phyloP scores from a whole-genome alignment of 1,140 invertebrate genomes.

The Chionoecetes opilio region DNA sequence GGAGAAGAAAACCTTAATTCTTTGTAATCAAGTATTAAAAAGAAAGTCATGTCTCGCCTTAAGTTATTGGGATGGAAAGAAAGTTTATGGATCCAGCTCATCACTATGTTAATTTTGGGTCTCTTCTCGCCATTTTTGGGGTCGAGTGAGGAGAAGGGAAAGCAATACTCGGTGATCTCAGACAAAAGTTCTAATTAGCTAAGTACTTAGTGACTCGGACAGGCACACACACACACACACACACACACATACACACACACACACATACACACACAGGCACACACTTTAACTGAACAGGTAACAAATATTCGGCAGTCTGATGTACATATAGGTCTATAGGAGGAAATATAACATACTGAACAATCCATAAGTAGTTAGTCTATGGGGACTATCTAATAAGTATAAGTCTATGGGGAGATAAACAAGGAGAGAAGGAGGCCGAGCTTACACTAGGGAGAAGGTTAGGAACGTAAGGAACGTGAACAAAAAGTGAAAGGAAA shows the following conservation, averaged over 20 bases:
- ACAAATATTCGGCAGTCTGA: no score
- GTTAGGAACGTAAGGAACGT: background rate
- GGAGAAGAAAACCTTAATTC: background rate
- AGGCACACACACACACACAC: background rate
- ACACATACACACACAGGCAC: no score
- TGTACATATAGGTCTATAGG: no score
- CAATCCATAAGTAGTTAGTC: no score
- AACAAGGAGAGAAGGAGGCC: no score
- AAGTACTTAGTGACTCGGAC: background rate
- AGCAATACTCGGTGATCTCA: background rate
- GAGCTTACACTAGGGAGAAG: no score
- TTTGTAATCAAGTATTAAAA: background rate
- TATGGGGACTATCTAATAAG: no score
- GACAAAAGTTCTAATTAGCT: background rate
- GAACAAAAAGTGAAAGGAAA: background rate
- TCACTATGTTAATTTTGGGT: slow-evolving; percentile 19
- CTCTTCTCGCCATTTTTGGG: background rate
- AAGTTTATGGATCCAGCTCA: background rate
- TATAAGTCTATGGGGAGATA: no score
- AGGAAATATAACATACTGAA: no score
- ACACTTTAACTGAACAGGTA: no score
- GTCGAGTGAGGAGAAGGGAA: background rate
- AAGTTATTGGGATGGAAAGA: background rate
- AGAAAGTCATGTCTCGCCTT: background rate
- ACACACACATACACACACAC: no score